These are phyloP conservation scores for Mantis religiosa DNA, from an alignment of 2,888 invertebrate species.

Conservation along the genomic window DNA sequence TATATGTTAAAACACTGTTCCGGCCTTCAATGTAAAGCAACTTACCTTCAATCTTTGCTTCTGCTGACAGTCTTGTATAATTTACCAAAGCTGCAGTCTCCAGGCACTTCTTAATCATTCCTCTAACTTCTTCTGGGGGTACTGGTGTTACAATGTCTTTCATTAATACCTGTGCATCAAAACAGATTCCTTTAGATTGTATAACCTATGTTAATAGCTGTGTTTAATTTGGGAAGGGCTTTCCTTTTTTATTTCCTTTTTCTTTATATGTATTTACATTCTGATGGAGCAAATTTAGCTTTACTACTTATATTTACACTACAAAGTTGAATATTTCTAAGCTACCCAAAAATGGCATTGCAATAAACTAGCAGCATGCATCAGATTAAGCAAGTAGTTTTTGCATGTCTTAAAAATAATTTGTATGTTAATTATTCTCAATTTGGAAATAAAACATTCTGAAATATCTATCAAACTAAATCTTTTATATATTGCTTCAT, in stretches of 20 bases:
- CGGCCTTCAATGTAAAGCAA: background rate
- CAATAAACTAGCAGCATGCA: no score
- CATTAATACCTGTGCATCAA: slow-evolving; percentile 74
- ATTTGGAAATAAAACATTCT: no score
- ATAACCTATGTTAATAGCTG: background rate
- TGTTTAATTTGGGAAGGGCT: background rate
- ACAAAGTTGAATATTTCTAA: background rate
- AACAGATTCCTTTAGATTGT: background rate
- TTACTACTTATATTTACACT: background rate
- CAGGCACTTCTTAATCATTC: slow-evolving; percentile 93
- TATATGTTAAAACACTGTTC: background rate
- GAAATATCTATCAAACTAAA: no score
- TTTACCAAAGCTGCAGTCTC: slow-evolving; percentile 98
- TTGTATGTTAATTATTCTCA: no score
- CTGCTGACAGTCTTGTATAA: slow-evolving; percentile 91
- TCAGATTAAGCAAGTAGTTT: no score
- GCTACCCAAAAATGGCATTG: no score
- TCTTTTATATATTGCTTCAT: no score
- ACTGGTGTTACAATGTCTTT: slow-evolving; percentile 98
- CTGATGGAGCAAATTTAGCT: background rate
- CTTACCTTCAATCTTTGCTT: slow-evolving; percentile 95
- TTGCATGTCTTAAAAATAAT: no score
- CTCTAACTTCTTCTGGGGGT: slow-evolving; percentile 90
- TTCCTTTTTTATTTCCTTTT: no score
- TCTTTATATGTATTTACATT: no score